A percentile compares a stretch with the other conserved stretches of the same genome.
These are phyloP conservation scores for Conops quadrifasciatus DNA, from an alignment of 2,888 invertebrate genomes.

Conservation along the genomic window DNA sequence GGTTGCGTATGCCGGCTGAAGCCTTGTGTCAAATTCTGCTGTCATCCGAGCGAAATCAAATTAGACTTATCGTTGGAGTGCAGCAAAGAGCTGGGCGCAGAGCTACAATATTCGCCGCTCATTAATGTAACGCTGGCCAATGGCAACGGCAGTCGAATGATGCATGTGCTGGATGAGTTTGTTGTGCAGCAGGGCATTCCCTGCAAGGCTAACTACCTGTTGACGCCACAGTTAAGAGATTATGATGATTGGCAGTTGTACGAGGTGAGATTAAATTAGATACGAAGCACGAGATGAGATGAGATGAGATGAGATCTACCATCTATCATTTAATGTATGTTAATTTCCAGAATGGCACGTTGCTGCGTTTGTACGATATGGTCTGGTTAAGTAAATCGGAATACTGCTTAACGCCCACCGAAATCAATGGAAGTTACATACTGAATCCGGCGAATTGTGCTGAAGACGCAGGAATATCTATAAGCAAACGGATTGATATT, in stretches of 20 bases:
- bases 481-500: conserved; percentile 17
- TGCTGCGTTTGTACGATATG: conserved; percentile 35
- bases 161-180: conserved; percentile 39
- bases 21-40: conserved; percentile 53
- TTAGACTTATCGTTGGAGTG: conserved; percentile 11
- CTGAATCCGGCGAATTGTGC: conserved; percentile 44
- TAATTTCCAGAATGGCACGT: conserved; percentile 37
- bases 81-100: conserved; percentile 26
- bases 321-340: not conserved
- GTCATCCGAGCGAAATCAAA: conserved; percentile 38
- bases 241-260: conserved; percentile 52
- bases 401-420: conserved; percentile 42
- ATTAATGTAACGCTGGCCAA: conserved; percentile 30
- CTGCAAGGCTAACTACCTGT: conserved; percentile 48
- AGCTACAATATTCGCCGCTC: conserved; percentile 24
- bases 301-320: too few relatives aligned
- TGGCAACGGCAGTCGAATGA: conserved; percentile 21
- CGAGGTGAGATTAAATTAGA: conserved; percentile 45
- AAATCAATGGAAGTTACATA: conserved; percentile 20
- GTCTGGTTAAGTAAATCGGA: conserved; percentile 33
- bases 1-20: conserved; percentile 54
- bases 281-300: not conserved
- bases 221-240: conserved; percentile 46
- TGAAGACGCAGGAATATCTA: not conserved
- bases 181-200: conserved; percentile 44